These are phyloP conservation scores for Sitobion miscanthi DNA, from an alignment of 1,140 invertebrate genomes.

Conservation along the genomic window DNA sequence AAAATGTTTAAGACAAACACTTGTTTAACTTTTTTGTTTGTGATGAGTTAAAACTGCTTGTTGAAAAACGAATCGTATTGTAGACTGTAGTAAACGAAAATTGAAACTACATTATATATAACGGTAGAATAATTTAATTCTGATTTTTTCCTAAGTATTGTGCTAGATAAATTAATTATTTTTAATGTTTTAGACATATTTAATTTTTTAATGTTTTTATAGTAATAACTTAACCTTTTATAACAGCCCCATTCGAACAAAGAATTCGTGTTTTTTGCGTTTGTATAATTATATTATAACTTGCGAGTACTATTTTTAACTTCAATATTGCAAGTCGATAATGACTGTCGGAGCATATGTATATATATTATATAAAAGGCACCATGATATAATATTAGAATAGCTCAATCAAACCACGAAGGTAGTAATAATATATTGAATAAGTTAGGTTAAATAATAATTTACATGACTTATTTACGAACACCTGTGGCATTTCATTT, in stretches of 20 bases:
- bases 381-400: not conserved
- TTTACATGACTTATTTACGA: not conserved
- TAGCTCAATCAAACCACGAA: not conserved
- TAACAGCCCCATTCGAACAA: not conserved
- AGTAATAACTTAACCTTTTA: not conserved
- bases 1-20: not conserved
- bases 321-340: not conserved
- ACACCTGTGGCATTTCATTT: not conserved
- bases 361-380: not conserved
- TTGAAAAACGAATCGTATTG: constrained; percentile 1
- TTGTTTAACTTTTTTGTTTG: constrained; percentile 25
- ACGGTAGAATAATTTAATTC: not conserved
- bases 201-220: not conserved
- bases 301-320: not conserved
- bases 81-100: not conserved
- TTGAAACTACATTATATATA: not conserved
- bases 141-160: not conserved
- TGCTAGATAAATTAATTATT: not conserved
- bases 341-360: not conserved
- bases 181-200: not conserved
- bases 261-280: not conserved
- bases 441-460: not conserved
- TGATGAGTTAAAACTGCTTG: not conserved
- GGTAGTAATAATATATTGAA: not conserved
- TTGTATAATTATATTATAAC: not conserved